These are phyloP conservation scores for Papilio polytes DNA, from an alignment of 1,140 invertebrate genomes.

Conservation along the genomic window DNA sequence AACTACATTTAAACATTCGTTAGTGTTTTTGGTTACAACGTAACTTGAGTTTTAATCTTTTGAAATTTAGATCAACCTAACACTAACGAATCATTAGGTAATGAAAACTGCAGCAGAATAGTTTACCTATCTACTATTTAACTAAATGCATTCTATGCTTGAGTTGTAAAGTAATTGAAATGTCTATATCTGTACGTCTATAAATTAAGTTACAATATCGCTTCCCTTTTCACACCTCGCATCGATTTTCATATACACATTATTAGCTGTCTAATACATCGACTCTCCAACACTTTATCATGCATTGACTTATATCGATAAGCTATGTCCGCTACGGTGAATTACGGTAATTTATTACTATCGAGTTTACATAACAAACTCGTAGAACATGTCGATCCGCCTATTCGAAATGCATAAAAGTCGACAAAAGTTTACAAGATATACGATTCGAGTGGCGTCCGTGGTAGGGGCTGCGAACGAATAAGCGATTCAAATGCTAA, in stretches of 20 bases:
- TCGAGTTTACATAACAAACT: conserved; percentile 66
- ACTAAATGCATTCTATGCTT: neutral
- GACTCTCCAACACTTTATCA: conserved; percentile 62
- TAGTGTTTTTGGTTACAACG: no score
- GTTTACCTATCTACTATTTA: neutral
- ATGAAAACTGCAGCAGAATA: no score
- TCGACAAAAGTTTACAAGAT: conserved; percentile 64
- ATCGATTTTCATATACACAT: conserved; percentile 59
- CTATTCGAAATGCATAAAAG: conserved; percentile 69
- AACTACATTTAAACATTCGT: no score
- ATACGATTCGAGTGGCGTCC: conserved; percentile 51
- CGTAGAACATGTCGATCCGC: conserved; percentile 59
- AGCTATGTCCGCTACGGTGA: conserved; percentile 48
- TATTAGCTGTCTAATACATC: conserved; percentile 64
- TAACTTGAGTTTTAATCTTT: no score
- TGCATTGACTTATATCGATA: conserved; percentile 50
- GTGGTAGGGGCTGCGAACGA: conserved; percentile 62
- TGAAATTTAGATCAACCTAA: no score
- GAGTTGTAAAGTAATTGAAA: neutral
- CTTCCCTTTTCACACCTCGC: conserved; percentile 64
- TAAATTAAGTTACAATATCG: conserved; percentile 58
- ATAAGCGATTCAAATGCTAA: conserved; percentile 82
- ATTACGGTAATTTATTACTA: conserved; percentile 64
- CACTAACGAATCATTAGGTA: no score
- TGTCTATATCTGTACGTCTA: neutral